Evolutionary conservation across 2,113 vertebrate genomes (phyloP), one percentile per base, ranked within the genome.

Genomic region (Cyprinodon tularosa): DNA sequence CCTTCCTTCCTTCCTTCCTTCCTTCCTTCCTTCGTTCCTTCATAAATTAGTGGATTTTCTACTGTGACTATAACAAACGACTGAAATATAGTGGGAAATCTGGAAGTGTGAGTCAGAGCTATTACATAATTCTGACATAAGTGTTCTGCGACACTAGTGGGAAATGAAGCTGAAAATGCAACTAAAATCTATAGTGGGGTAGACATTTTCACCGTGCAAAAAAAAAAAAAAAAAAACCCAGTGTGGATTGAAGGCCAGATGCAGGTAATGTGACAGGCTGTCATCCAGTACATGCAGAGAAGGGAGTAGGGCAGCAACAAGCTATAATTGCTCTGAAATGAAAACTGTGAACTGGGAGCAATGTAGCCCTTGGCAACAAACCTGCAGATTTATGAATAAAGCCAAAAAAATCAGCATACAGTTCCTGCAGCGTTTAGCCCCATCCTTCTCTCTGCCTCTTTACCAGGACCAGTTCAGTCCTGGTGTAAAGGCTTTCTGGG

Each of bases 401-500:
- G 50, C 50, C 20, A 57, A 57, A 57, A 29, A 29, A 57, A 57
- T 57, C 50, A 57, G 50, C 50, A 57, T 57, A 57, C 50, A 57
- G 50, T 57, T 57, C 50, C 50, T n/a, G 50, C 50, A 57, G 50
- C 50, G 20, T 64, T 61, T 38, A 37, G 45, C 59, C 76, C 53
- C 0, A 59, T 1, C 57, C 17, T 1, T 39, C 50, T 39, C 50
- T 42, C 48, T 37, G 15, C 22, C 72, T 62, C 36, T 62, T 75
- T 76, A 20, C 4, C 45, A 0, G 13, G 44, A 47, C 74, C 67
- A 71, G 78, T 82, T 74, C 69, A 80, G 79, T 81, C 66, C 74
- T 71, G 78, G 60, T 83, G 69, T 72, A 72, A 78, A 78, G 66
- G 20, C 76, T 84, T 85, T 57, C 17, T 3, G 53, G 66, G 59